A percentile compares a stretch with the other conserved stretches of the same genome.
These are phyloP conservation scores for Colletes collaris DNA, from an alignment of 2,888 invertebrate species.

Conservation along the genomic window DNA sequence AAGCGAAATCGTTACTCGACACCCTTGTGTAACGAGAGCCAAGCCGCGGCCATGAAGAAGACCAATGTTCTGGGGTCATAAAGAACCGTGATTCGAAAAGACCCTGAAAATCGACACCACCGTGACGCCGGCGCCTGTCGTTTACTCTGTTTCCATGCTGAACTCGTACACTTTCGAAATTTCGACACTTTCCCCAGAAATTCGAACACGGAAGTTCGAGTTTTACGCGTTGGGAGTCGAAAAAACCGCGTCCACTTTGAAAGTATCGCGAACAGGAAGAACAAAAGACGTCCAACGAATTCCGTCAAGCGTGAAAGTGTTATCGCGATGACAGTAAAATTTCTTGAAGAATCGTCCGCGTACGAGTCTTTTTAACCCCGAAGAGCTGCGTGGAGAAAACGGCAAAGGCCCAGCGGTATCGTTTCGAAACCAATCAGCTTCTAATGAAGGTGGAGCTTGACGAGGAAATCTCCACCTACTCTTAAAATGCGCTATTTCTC, in stretches of 20 bases:
- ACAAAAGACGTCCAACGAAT: background rate
- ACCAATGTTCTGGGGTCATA: conserved; percentile 48
- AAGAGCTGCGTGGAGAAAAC: conserved; percentile 27
- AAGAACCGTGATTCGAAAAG: conserved; percentile 41
- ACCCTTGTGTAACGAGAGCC: conserved; percentile 76
- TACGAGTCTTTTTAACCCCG: conserved; percentile 23
- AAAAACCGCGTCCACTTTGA: too few species aligned
- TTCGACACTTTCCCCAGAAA: background rate
- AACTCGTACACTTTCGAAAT: background rate
- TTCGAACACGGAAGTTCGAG: background rate
- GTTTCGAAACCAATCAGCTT: conserved; percentile 79
- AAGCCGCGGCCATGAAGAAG: conserved; percentile 62
- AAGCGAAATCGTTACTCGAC: conserved; percentile 71
- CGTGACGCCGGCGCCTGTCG: conserved; percentile 60
- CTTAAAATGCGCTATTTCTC: conserved; percentile 80
- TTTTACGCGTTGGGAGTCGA: too few species aligned
- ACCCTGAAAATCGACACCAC: conserved; percentile 61
- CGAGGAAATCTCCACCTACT: conserved; percentile 82
- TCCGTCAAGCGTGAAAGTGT: too few species aligned
- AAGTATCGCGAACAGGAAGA: too few species aligned
- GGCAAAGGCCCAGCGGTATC: conserved; percentile 23
- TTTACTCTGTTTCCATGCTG: conserved; percentile 12
- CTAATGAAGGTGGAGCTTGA: conserved; percentile 81
- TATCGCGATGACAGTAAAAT: background rate
- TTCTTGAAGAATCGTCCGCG: conserved; percentile 16